These are phyloP conservation scores for Aleiodes sp. DNA, from an alignment of 1,140 invertebrate genomes.

Conservation along the genomic window DNA sequence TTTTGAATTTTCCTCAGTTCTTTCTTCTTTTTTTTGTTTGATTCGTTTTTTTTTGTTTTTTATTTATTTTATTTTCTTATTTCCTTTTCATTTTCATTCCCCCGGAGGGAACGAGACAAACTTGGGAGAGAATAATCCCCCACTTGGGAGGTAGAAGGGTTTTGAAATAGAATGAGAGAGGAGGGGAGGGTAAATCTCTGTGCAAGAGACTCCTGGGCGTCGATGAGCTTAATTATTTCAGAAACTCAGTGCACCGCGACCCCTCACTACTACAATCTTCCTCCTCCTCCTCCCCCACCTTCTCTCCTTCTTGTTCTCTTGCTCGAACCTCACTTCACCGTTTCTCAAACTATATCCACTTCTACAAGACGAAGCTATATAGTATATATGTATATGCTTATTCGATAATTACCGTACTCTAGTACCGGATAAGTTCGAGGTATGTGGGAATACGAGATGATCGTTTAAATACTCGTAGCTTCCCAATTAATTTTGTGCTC, in stretches of 20 bases:
- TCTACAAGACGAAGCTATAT: slow-evolving; percentile 4
- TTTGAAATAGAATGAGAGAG: neutral
- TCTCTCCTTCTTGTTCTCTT: too few relatives aligned
- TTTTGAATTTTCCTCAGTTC: slow-evolving; percentile 30
- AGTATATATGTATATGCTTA: slow-evolving; percentile 4
- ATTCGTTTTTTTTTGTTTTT: too few relatives aligned
- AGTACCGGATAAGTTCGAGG: slow-evolving; percentile 18
- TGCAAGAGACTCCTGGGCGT: slow-evolving; percentile 20
- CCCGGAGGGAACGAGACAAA: slow-evolving; percentile 47
- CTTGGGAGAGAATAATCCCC: slow-evolving; percentile 49
- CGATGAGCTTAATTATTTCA: slow-evolving; percentile 35
- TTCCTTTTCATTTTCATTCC: slow-evolving; percentile 50
- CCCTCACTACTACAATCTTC: neutral
- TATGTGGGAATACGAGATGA: slow-evolving; percentile 3
- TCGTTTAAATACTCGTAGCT: slow-evolving; percentile 5
- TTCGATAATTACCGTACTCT: slow-evolving; percentile 29
- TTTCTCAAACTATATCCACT: slow-evolving; percentile 14
- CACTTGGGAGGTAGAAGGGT: slow-evolving; percentile 9
- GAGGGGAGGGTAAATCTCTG: slow-evolving; percentile 5
- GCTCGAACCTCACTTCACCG: too few relatives aligned
- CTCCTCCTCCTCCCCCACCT: neutral
- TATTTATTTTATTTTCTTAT: slow-evolving; percentile 55
- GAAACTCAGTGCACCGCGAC: slow-evolving; percentile 23
- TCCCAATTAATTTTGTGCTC: slow-evolving; percentile 14
- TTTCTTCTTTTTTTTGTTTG: slow-evolving; percentile 35